Evolutionary conservation across 2,888 invertebrate genomes (phyloP).

Genomic region (Ochlodes sylvanus): DNA sequence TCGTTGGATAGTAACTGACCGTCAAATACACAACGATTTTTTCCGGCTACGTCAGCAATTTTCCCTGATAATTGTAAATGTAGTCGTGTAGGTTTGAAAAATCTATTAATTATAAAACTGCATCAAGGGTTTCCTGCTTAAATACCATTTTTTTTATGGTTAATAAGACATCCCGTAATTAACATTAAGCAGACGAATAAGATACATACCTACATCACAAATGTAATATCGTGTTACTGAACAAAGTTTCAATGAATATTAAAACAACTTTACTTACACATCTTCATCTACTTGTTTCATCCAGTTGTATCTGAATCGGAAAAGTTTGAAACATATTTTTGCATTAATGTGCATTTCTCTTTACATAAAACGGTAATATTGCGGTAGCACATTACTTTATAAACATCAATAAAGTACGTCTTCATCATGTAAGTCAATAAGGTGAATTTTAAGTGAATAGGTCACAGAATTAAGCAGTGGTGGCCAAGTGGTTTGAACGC

Average conservation of each 20-base stretch:
- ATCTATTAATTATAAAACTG: background rate
- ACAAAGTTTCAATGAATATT: background rate
- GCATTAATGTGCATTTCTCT: slow-evolving; percentile 30
- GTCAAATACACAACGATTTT: slow-evolving; percentile 3
- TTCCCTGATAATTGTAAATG: background rate
- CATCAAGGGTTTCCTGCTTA: background rate
- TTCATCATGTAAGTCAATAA: background rate
- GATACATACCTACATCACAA: background rate
- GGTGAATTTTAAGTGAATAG: background rate
- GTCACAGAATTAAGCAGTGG: no score
- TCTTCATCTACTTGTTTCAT: background rate
- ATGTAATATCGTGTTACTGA: background rate
- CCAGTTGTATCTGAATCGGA: slow-evolving; percentile 17
- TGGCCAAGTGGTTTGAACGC: no score
- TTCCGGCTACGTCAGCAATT: slow-evolving; percentile 5
- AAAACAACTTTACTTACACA: background rate
- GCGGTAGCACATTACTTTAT: slow-evolving; percentile 21
- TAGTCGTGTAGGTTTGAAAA: background rate
- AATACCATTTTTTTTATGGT: background rate
- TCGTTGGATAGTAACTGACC: slow-evolving; percentile 6
- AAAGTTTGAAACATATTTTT: slow-evolving; percentile 33
- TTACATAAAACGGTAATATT: slow-evolving; percentile 32
- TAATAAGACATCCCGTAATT: background rate
- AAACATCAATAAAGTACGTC: slow-evolving; percentile 3
- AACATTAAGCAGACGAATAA: background rate